phyloP scores from a whole-genome alignment of 2,888 invertebrate genomes.

The Allophyes oxyacanthae region DNA sequence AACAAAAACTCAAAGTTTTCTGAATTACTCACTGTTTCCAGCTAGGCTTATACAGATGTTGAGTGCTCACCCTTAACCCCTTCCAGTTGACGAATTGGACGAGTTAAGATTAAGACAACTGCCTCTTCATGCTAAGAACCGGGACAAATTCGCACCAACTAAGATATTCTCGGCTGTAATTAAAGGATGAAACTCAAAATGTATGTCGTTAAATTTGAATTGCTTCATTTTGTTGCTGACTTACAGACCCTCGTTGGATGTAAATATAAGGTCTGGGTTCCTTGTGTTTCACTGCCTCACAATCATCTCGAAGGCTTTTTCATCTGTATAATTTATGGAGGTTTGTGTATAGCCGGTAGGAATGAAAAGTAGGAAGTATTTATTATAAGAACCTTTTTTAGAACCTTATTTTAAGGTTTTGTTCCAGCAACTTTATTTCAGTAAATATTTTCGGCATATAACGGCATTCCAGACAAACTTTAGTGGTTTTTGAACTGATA shows the following conservation, averaged over 20 bases:
- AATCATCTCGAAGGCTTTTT: conserved; percentile 51
- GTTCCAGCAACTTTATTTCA: too few species aligned
- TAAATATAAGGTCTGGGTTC: conserved; percentile 43
- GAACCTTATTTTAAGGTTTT: conserved; percentile 12
- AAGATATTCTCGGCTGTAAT: conserved; percentile 61
- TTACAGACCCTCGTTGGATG: conserved; percentile 37
- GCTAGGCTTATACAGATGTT: conserved; percentile 57
- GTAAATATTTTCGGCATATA: too few species aligned
- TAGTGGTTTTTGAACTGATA: too few species aligned
- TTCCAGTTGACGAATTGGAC: conserved; percentile 70
- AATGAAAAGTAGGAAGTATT: conserved; percentile 52
- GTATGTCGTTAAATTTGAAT: conserved; percentile 55
- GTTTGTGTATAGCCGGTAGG: conserved; percentile 34
- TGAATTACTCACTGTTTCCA: conserved; percentile 52
- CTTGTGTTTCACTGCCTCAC: conserved; percentile 49
- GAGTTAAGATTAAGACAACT: conserved; percentile 72
- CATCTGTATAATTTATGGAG: conserved; percentile 53
- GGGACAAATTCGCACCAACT: conserved; percentile 62
- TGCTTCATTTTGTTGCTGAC: conserved; percentile 51
- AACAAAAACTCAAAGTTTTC: conserved; percentile 50
- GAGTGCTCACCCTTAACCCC: conserved; percentile 62
- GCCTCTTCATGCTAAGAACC: conserved; percentile 61
- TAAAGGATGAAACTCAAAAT: conserved; percentile 63
- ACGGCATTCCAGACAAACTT: too few species aligned
- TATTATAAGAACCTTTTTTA: conserved; percentile 39